Evolutionary conservation across 37 sponge, comb jelly and placozoan genomes (phyloP), one percentile per base, ranked within the genome.

Genomic region (Aplysina aerophoba): DNA sequence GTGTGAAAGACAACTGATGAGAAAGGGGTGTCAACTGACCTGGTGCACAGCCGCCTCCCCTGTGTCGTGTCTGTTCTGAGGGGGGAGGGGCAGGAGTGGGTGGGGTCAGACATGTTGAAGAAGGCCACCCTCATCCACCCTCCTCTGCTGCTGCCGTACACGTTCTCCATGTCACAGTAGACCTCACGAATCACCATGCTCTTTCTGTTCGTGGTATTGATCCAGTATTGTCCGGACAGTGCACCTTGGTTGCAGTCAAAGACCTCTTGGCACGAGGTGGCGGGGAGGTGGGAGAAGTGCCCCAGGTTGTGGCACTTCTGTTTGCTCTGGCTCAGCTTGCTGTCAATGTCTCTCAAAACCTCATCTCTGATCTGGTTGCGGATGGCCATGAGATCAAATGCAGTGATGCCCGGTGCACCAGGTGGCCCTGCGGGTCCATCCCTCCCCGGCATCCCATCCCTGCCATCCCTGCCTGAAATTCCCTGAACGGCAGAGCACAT

Each of bases 91-190:
- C 87, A 87, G n/a, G 59, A 20, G 19, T 55, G 50, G 17, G 19
- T 2, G 0, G 82, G 50, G 22, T 87, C 82, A 0, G 87, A 81
- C 73, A 81, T 87, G 63, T 87, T 69, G 44, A 87, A 44, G 50
- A 63, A 58, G 57, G 64, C 87, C n/a, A 81, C 58, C 27, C 87
- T 81, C 61, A 56, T 81, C 87, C 87, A 87, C 22, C 62, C 87
- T 59, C 78, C 78, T 30, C 28, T 60, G 65, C 17, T 25, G 14
- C 78, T 54, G 41, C 78, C 39, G 2, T 36, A 54, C 0, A 24
- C 24, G 1, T 12, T 36, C 78, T 75, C 78, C 78, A 75, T 75
- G 25, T 75, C 37, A 25, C 78, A 75, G 25, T 75, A 75, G 50
- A 75, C 78, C 15, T 21, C n/a, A 19, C 37, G 21, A 16, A 50